Base-by-base conservation (phyloP, 2,797 vertebrate species). In the Gambusia yucatana region DNA sequence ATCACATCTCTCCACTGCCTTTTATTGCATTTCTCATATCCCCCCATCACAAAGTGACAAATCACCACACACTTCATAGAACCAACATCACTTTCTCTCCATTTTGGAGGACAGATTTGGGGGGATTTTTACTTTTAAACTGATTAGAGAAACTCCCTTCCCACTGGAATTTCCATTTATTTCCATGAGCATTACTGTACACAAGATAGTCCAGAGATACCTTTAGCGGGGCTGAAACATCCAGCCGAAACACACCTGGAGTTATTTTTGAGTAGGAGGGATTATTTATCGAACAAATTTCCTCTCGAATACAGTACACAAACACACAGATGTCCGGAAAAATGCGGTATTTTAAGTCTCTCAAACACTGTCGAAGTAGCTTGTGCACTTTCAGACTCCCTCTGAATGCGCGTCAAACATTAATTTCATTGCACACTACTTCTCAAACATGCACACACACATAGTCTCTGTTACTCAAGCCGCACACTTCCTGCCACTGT, bases 11-110 rank as follows among this genome's bases (percentile, higher is more conserved):
- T 93, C 93, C 93, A 90, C 92, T 82, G 89, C 95, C 92, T 95
- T 96, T 96, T 96, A 96, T 96, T 96, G 95, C 96, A 96, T 96
- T 96, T 94, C 95, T 94, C 95, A 94, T 94, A 95, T 94, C 93
- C 91, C 90, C 93, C 91, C 89, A 91, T 95, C 95, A 95, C 94
- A 95, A 95, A 94, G 95, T 96, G 95, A 96, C 95, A 96, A 96
- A 96, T 96, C 95, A 95, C 95, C 95, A 91, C 94, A 93, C 92
- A 92, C 93, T 93, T 88, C 90, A 88, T 86, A 93, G 88, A 93
- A 93, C 91, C 87, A 91, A 91, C 91, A 93, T 87, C 92, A 87
- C 90, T 92, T 92, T 92, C 89, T 87, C 83, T 84, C 82, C 88
- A 84, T 93, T 95, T 94, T 93, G 87, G 89, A 88, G 91, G 91